Conservation (phyloP, 2,888 invertebrate species). For the Sarcophaga caerulescens region DNA sequence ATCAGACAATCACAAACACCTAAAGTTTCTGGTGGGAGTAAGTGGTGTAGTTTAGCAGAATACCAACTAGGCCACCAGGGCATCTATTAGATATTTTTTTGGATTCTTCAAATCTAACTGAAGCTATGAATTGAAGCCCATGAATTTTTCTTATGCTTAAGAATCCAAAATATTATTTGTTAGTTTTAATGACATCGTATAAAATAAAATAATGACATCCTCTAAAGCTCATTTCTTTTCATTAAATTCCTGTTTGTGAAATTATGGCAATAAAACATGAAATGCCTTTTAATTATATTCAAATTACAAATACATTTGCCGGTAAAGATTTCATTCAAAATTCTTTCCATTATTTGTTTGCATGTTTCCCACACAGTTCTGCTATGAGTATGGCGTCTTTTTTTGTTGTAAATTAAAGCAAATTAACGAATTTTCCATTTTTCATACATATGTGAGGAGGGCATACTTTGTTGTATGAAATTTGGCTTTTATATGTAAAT, state of each 20-base stretch:
- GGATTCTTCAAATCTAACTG: too few species aligned
- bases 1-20: too few species aligned
- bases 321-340: slow-evolving; percentile 9
- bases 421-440: slow-evolving; percentile 47
- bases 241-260: neutral
- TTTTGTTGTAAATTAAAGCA: slow-evolving; percentile 21
- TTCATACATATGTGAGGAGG: neutral
- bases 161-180: too few species aligned
- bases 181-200: too few species aligned
- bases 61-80: too few species aligned
- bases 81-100: too few species aligned
- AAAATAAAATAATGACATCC: neutral
- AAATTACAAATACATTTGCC: slow-evolving; percentile 1
- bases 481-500: slow-evolving; percentile 35
- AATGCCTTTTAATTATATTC: slow-evolving; percentile 7
- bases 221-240: neutral
- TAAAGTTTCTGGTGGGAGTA: too few species aligned
- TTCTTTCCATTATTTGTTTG: neutral
- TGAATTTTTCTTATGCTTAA: too few species aligned
- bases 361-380: neutral
- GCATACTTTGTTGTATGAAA: neutral
- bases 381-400: neutral
- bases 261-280: neutral
- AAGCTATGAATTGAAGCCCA: too few species aligned
- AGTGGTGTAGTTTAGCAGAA: too few species aligned